Percentiles rank a stretch among this genome's conserved stretches.
Evolutionary conservation across 2,888 invertebrate genomes (phyloP).

Genomic region (Torymus auratus): DNA sequence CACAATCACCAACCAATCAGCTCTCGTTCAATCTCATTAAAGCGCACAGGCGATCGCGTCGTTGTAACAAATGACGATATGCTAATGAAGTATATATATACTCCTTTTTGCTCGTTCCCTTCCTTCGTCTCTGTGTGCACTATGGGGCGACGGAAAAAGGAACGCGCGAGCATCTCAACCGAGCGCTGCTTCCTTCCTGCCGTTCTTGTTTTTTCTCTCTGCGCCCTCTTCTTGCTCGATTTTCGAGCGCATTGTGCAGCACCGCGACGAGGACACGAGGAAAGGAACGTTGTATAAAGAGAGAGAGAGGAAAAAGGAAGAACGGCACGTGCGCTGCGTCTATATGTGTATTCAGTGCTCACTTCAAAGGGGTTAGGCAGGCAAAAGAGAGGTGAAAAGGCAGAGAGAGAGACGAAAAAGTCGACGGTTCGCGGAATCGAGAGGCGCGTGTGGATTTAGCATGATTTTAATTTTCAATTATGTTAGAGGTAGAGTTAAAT

Average conservation of each 20-base stretch:
- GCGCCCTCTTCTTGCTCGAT: no score
- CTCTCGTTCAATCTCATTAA: conserved; percentile 12
- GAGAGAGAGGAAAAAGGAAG: no score
- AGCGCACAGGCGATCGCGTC: conserved; percentile 32
- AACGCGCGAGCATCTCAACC: background rate
- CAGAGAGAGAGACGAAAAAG: conserved; percentile 7
- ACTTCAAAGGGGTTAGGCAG: conserved; percentile 20
- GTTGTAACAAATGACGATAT: conserved; percentile 53
- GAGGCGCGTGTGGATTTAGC: no score
- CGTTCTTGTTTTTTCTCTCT: background rate
- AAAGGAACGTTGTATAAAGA: no score
- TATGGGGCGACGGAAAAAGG: conserved; percentile 13
- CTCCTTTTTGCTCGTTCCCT: conserved; percentile 5
- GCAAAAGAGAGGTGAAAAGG: conserved; percentile 23
- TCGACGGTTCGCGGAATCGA: conserved; percentile 11
- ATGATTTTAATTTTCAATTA: no score
- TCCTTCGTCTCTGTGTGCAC: background rate
- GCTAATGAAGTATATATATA: conserved; percentile 35
- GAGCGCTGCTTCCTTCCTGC: conserved; percentile 4
- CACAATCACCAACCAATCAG: no score
- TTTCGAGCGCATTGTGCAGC: no score
- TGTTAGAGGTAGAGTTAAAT: no score
- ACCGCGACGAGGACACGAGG: no score
- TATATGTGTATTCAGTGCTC: no score
- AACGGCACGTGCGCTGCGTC: no score